Percentiles rank a stretch among this genome's conserved stretches.
phyloP scores from a whole-genome alignment of 2,113 vertebrate species.

The Eulemur macaco region DNA sequence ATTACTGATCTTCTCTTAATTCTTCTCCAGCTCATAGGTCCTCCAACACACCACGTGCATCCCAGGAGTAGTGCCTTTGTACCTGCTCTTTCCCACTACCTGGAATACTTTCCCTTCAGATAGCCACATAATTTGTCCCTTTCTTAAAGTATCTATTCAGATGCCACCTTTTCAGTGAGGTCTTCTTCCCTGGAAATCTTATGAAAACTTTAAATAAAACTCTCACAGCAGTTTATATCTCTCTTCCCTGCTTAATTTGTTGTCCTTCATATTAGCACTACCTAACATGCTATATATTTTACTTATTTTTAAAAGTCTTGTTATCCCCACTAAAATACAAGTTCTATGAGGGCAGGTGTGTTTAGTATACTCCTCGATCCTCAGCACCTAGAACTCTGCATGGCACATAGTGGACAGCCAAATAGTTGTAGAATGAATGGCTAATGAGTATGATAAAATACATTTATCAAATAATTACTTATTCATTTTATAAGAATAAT shows the following conservation, averaged over 20 bases:
- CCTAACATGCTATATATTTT: background rate
- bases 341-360: background rate
- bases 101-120: background rate
- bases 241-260: slow-evolving; percentile 8
- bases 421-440: background rate
- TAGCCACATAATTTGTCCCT: background rate
- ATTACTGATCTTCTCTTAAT: background rate
- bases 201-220: background rate
- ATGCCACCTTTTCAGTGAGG: background rate
- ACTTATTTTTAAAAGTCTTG: background rate
- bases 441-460: background rate
- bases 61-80: background rate
- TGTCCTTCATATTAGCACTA: background rate
- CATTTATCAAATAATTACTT: background rate
- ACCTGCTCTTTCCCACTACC: background rate
- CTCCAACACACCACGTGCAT: background rate
- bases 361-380: background rate
- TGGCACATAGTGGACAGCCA: background rate
- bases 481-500: background rate
- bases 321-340: background rate
- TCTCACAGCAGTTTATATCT: background rate
- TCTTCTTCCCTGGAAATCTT: background rate
- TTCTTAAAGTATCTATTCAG: background rate
- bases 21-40: background rate
- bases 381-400: background rate